Percentiles rank a stretch among this genome's conserved stretches.
Conservation (phyloP, 2,888 invertebrate genomes). For the Sthenelais limicola region DNA sequence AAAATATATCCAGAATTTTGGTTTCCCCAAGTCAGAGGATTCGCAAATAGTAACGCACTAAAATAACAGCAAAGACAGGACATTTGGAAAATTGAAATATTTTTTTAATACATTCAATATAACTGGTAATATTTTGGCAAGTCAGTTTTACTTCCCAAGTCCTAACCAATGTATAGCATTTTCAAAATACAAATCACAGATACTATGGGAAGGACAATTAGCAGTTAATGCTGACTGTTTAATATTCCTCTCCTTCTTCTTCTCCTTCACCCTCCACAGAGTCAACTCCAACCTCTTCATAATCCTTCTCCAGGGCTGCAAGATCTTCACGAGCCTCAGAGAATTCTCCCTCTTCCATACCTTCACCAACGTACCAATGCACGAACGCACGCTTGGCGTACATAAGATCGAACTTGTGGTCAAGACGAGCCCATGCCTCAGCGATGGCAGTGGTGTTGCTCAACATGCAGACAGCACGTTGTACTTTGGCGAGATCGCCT, state of each 20-base stretch:
- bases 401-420: slow-evolving; percentile 86
- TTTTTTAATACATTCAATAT: no score
- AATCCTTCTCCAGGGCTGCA: slow-evolving; percentile 66
- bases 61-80: no score
- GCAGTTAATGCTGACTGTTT: no score
- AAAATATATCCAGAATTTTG: no score
- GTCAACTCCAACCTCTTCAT: slow-evolving; percentile 66
- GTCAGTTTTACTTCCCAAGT: no score
- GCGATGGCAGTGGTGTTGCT: slow-evolving; percentile 93
- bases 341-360: slow-evolving; percentile 87
- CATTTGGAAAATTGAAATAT: no score
- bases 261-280: slow-evolving; percentile 56
- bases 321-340: slow-evolving; percentile 90
- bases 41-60: no score
- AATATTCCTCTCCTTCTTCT: slow-evolving; percentile 51
- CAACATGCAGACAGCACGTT: slow-evolving; percentile 88
- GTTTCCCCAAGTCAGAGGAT: no score
- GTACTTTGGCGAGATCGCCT: slow-evolving; percentile 76
- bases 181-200: no score
- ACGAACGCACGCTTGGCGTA: slow-evolving; percentile 88
- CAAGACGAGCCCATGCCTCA: slow-evolving; percentile 87
- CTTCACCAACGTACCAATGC: slow-evolving; percentile 88
- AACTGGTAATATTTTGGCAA: no score
- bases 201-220: no score
- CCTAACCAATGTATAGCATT: no score